Evolutionary conservation across 2,113 vertebrate species (phyloP).

Genomic region (Rhea americana): DNA sequence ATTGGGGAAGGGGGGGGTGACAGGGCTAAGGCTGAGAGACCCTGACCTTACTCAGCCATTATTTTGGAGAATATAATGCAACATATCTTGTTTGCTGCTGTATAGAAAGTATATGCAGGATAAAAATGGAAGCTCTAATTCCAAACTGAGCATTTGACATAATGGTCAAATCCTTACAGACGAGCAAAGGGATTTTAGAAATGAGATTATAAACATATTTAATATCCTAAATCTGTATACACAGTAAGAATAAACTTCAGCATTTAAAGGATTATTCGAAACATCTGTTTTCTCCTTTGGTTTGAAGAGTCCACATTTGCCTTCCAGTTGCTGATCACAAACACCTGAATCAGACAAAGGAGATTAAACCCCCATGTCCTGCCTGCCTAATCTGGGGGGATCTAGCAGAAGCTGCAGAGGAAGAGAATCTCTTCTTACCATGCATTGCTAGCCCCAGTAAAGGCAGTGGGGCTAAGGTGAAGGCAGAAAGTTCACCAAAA

Average conservation of each 20-base stretch:
- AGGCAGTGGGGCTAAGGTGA: neutral
- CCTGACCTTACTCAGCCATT: neutral
- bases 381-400: neutral
- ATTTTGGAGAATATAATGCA: neutral
- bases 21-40: neutral
- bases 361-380: neutral
- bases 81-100: neutral
- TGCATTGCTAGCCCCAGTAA: neutral
- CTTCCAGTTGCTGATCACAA: neutral
- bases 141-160: neutral
- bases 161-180: neutral
- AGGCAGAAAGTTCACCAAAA: neutral
- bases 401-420: neutral
- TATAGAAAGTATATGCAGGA: neutral
- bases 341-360: neutral
- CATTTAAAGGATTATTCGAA: conserved; percentile 29
- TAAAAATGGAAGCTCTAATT: neutral
- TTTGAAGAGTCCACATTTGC: neutral
- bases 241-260: neutral
- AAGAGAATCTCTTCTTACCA: neutral
- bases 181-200: neutral
- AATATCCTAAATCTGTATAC: neutral
- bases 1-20: neutral
- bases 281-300: neutral
- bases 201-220: conserved; percentile 16